A percentile compares a stretch with the other conserved stretches of the same genome.
These are phyloP conservation scores for Pedionomus torquatus DNA, from an alignment of 2,113 vertebrate genomes.

Conservation along the genomic window DNA sequence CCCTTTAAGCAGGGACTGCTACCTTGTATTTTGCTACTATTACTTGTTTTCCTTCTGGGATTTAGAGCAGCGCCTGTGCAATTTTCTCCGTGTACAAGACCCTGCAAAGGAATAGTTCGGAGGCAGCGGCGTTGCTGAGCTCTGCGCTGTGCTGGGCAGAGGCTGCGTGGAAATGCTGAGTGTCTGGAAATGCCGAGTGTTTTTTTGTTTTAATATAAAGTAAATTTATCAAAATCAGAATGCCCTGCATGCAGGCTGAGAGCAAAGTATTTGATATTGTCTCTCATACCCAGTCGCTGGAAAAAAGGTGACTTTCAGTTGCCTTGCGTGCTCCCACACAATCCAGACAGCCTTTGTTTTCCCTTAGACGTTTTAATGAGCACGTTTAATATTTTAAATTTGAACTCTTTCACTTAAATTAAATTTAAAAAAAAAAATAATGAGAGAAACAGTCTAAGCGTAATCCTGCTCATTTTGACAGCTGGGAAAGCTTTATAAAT, in stretches of 20 bases:
- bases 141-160: not conserved
- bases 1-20: not conserved
- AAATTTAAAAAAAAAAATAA: not conserved
- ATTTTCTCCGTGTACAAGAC: not conserved
- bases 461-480: not conserved
- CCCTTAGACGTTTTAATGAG: not conserved
- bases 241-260: not conserved
- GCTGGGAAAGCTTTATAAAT: not conserved
- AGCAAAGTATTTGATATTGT: not conserved
- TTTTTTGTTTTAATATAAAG: too few species aligned
- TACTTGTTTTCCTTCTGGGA: not conserved
- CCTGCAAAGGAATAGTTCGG: not conserved
- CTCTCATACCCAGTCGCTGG: accelerated
- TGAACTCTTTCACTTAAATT: not conserved
- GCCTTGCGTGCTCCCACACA: not conserved
- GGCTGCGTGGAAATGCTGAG: not conserved
- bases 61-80: not conserved
- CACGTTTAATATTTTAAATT: not conserved
- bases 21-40: not conserved
- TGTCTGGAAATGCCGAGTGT: not conserved
- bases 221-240: not conserved
- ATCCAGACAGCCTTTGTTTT: not conserved
- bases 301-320: not conserved
- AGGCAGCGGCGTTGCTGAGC: not conserved
- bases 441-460: not conserved